Evolutionary conservation across 1,140 invertebrate species (phyloP), one percentile per base, ranked within the genome.

Genomic region (Scaptomyza montana): DNA sequence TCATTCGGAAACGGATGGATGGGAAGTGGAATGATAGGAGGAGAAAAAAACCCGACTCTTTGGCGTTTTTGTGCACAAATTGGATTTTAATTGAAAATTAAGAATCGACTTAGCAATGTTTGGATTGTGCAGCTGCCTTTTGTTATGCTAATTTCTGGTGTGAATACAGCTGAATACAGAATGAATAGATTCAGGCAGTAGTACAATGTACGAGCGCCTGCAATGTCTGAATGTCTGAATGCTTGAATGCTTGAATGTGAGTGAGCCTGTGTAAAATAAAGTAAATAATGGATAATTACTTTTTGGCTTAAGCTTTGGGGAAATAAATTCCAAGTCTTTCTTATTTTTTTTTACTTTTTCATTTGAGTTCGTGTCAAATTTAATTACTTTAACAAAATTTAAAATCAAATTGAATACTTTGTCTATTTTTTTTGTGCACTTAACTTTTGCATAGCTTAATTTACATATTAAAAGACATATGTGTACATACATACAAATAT

Each of bases 81-180:
- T 87, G 81, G 81, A 87, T 86, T 86, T 86, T 87, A 86, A 86
- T 86, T 86, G 82, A 81, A 86, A 86, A 87, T 86, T 86, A 86
- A 81, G 82, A 86, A 86, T 86, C 82, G 81, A 81, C 81, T 86
- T 87, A 86, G 82, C 78, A 78, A 86, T 86, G 78, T 86, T 86
- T 86, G 78, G 64, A 78, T 87, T 87, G 78, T 87, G 81, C 81
- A 75, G 75, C 75, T 61, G 74, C 64, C 81, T 87, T 86, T 86
- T 86, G 81, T 86, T 81, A 86, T 86, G 81, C 81, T 87, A 86
- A 86, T 86, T 70, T 66, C 65, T 78, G 69, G 54, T 67, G 55
- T 68, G 74, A 67, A 71, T 47, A 60, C 21, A 43, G 54, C 49
- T 69, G 71, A 68, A 68, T 61, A 36, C 46, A 49, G 55, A 74